Percentiles rank a stretch among this genome's conserved stretches.
These are phyloP conservation scores for Orgyia antiqua DNA, from an alignment of 2,888 invertebrate genomes.

Conservation along the genomic window DNA sequence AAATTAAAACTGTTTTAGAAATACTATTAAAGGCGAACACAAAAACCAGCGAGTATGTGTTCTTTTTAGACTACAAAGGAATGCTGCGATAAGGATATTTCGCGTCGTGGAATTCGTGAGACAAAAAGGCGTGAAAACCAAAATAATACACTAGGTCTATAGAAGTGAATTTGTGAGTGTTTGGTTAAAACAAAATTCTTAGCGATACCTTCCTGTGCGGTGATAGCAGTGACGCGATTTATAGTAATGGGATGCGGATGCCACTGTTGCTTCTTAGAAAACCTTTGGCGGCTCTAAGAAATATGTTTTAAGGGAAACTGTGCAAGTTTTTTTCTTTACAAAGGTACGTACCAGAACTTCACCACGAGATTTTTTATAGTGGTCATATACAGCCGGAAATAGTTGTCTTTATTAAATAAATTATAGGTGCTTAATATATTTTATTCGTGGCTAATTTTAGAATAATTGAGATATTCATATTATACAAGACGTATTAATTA, in stretches of 20 bases:
- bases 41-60: constrained; percentile 54
- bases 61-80: constrained; percentile 71
- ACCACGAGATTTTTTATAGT: no score
- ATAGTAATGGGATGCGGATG: constrained; percentile 69
- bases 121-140: constrained; percentile 77
- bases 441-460: no score
- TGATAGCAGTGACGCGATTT: constrained; percentile 65
- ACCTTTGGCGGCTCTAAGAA: constrained; percentile 61
- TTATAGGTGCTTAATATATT: no score
- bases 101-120: constrained; percentile 70
- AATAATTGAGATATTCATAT: no score
- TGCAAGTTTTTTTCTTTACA: no score
- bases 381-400: no score
- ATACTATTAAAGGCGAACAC: constrained; percentile 61
- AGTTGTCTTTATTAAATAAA: no score
- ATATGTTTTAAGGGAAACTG: constrained; percentile 42
- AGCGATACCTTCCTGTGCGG: constrained; percentile 78
- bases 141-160: constrained; percentile 74
- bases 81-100: constrained; percentile 75
- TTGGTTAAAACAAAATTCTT: constrained; percentile 76
- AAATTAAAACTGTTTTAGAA: constrained; percentile 46
- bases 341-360: no score
- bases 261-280: constrained; percentile 64
- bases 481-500: no score
- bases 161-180: constrained; percentile 77